Evolutionary conservation across 2,888 invertebrate genomes (phyloP).

Genomic region (Podabrus alpinus): DNA sequence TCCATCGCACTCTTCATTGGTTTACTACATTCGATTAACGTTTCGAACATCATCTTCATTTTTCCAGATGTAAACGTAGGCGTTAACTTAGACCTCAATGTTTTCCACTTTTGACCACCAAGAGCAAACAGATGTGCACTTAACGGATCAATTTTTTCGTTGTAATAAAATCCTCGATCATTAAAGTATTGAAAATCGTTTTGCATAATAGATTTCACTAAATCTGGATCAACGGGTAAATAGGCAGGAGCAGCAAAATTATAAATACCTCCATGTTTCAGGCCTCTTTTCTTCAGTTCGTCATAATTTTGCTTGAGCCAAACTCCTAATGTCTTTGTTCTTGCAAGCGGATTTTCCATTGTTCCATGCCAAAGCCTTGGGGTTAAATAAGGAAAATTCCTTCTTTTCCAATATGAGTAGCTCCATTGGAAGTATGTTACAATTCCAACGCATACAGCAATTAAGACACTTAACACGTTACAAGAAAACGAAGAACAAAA

Average conservation of each 20-base stretch:
- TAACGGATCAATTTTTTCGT: constrained; percentile 62
- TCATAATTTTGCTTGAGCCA: constrained; percentile 25
- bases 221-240: constrained; percentile 38
- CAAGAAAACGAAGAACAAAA: not conserved
- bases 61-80: constrained; percentile 69
- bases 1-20: not conserved
- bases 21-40: constrained; percentile 55
- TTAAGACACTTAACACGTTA: not conserved
- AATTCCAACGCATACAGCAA: not conserved
- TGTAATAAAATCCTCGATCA: constrained; percentile 63
- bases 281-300: constrained; percentile 31
- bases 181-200: constrained; percentile 66
- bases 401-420: not conserved
- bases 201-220: constrained; percentile 55
- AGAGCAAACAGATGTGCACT: constrained; percentile 62
- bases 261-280: constrained; percentile 36
- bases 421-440: not conserved
- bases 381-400: not conserved
- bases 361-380: not conserved
- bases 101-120: constrained; percentile 64
- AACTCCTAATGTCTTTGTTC: not conserved
- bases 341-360: not conserved
- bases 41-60: constrained; percentile 65
- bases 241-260: constrained; percentile 30
- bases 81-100: constrained; percentile 62